A percentile compares a stretch with the other conserved stretches of the same genome.
phyloP scores from a whole-genome alignment of 2,113 vertebrate species.

The Sorex araneus region DNA sequence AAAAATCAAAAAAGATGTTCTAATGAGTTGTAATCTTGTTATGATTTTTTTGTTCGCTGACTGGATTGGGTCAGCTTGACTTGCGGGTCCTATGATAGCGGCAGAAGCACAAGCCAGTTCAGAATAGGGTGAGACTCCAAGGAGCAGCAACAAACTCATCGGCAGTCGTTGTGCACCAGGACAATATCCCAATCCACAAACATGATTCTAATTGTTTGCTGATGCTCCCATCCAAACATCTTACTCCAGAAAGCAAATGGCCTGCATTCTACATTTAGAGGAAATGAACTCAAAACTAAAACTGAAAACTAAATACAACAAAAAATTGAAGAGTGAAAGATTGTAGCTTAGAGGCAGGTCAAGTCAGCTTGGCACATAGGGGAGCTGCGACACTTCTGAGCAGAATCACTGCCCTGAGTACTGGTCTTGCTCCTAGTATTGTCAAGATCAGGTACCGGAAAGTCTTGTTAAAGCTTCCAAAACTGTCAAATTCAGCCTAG shows the following conservation, averaged over 20 bases:
- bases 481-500: no score
- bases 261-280: not conserved
- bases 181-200: not conserved
- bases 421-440: no score
- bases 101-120: rapidly evolving
- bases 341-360: not conserved
- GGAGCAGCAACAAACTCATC: rapidly evolving
- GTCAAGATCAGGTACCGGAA: no score
- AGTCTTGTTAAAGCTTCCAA: no score
- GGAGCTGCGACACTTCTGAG: no score
- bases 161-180: not conserved
- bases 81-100: rapidly evolving
- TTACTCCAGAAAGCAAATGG: not conserved
- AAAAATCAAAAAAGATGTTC: not conserved
- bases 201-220: not conserved
- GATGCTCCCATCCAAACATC: not conserved
- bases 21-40: not conserved
- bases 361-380: not conserved
- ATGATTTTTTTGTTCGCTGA: not conserved
- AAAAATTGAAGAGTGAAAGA: no score
- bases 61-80: not conserved
- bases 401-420: no score
- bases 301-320: not conserved
- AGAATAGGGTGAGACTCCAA: rapidly evolving
- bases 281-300: no score